Conservation (phyloP, 2,888 invertebrate species). For the Marasmarcha lunaedactyla region DNA sequence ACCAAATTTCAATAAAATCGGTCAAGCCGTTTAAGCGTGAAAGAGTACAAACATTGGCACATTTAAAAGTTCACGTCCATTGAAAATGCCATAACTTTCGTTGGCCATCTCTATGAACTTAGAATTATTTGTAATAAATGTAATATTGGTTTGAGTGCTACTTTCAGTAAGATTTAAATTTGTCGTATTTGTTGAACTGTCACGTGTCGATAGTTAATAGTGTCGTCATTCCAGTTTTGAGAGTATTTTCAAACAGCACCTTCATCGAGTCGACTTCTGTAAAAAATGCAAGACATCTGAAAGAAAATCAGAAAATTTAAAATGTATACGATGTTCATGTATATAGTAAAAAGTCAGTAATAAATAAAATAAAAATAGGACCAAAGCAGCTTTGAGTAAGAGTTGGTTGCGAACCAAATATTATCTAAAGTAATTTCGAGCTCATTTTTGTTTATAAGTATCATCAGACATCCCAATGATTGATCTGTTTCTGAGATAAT, state of each 20-base stretch:
- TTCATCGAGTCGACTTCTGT: neutral
- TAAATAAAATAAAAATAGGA: too few relatives aligned
- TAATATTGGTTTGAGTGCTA: slow-evolving; percentile 5
- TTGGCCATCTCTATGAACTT: slow-evolving; percentile 3
- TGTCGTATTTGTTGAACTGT: slow-evolving; percentile 6
- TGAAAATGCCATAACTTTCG: slow-evolving; percentile 4
- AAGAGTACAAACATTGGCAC: slow-evolving; percentile 2
- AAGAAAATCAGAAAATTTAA: too few relatives aligned
- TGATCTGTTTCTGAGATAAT: too few relatives aligned
- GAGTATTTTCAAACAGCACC: slow-evolving; percentile 5
- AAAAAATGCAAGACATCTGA: too few relatives aligned
- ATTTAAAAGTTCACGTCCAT: slow-evolving; percentile 3
- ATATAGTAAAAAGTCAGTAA: too few relatives aligned
- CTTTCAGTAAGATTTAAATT: slow-evolving; percentile 3
- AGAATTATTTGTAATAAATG: slow-evolving; percentile 5
- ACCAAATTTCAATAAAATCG: too few relatives aligned
- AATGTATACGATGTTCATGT: too few relatives aligned
- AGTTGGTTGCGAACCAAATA: too few relatives aligned
- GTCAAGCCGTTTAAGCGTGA: neutral
- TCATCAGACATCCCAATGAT: too few relatives aligned
- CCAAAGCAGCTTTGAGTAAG: too few relatives aligned
- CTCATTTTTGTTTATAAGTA: too few relatives aligned
- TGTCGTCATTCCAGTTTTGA: slow-evolving; percentile 5
- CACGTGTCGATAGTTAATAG: slow-evolving; percentile 4
- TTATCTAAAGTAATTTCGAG: too few relatives aligned